Evolutionary conservation across 2,797 vertebrate species (phyloP).

Genomic region (Alauda arvensis): DNA sequence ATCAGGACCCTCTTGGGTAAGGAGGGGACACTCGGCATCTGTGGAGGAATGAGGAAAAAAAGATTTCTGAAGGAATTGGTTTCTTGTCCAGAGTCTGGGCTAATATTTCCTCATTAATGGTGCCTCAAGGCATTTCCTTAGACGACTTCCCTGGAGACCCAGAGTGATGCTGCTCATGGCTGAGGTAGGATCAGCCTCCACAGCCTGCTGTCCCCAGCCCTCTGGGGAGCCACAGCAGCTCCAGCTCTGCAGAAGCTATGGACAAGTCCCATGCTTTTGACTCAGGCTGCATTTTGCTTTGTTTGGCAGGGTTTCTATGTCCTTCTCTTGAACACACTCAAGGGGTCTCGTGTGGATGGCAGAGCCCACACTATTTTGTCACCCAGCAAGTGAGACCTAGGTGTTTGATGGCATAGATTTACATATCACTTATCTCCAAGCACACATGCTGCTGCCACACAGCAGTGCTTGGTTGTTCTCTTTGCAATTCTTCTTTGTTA

Average conservation of each 20-base stretch:
- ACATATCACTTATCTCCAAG: accelerated
- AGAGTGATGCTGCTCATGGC: accelerated
- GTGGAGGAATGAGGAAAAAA: not conserved
- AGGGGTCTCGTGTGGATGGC: accelerated
- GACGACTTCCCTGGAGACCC: not conserved
- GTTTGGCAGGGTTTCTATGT: not conserved
- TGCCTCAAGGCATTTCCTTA: not conserved
- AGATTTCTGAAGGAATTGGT: not conserved
- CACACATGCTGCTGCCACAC: not conserved
- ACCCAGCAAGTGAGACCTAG: not conserved
- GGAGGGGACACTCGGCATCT: not conserved
- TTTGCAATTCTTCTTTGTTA: not conserved
- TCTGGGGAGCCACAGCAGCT: not conserved
- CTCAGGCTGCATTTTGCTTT: not conserved
- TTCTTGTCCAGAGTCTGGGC: not conserved
- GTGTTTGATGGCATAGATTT: not conserved
- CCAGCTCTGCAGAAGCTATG: not conserved
- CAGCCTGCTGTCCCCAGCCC: not conserved
- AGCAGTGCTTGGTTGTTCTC: not conserved
- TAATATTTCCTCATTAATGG: accelerated
- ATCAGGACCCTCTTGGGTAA: not conserved
- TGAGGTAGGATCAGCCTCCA: not conserved
- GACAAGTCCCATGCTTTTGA: accelerated
- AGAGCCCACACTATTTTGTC: accelerated
- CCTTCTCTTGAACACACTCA: accelerated